Evolutionary conservation across 2,888 invertebrate species (phyloP).

Genomic region (Drosophila atripex): DNA sequence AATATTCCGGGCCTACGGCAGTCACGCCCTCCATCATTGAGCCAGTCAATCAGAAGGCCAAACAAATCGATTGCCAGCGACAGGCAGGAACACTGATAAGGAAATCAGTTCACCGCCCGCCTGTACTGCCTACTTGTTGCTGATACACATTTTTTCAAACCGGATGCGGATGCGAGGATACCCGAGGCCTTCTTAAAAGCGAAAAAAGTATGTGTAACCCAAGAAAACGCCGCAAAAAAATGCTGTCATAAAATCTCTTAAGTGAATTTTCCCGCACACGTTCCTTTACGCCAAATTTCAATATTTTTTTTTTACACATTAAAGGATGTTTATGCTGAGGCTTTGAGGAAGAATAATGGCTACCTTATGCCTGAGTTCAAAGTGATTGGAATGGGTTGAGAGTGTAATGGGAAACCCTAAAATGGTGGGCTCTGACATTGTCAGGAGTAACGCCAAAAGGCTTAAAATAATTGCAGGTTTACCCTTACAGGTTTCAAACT

Average conservation of each 20-base stretch:
- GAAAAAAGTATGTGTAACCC: slow-evolving; percentile 48
- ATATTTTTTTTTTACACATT: slow-evolving; percentile 52
- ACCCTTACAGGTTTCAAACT: neutral
- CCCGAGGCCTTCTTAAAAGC: slow-evolving; percentile 21
- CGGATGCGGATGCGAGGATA: slow-evolving; percentile 6
- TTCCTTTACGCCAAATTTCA: slow-evolving; percentile 21
- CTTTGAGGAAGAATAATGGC: slow-evolving; percentile 25
- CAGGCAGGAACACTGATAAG: slow-evolving; percentile 31
- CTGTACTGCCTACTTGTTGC: slow-evolving; percentile 60
- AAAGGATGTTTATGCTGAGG: slow-evolving; percentile 47
- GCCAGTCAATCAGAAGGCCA: slow-evolving; percentile 33
- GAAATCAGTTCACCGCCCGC: slow-evolving; percentile 18
- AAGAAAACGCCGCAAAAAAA: slow-evolving; percentile 29
- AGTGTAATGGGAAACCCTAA: slow-evolving; percentile 13
- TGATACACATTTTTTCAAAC: slow-evolving; percentile 49
- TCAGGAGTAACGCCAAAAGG: slow-evolving; percentile 1
- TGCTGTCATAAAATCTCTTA: slow-evolving; percentile 70
- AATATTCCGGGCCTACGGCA: slow-evolving; percentile 37
- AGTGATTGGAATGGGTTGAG: neutral
- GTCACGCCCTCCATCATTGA: slow-evolving; percentile 37
- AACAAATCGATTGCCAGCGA: slow-evolving; percentile 34
- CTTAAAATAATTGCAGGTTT: slow-evolving; percentile 1
- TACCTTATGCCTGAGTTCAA: slow-evolving; percentile 7
- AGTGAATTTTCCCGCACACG: slow-evolving; percentile 52
- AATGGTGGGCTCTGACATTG: slow-evolving; percentile 34